phyloP scores from a whole-genome alignment of 2,797 vertebrate genomes.

The Sebastes taczanowskii region DNA sequence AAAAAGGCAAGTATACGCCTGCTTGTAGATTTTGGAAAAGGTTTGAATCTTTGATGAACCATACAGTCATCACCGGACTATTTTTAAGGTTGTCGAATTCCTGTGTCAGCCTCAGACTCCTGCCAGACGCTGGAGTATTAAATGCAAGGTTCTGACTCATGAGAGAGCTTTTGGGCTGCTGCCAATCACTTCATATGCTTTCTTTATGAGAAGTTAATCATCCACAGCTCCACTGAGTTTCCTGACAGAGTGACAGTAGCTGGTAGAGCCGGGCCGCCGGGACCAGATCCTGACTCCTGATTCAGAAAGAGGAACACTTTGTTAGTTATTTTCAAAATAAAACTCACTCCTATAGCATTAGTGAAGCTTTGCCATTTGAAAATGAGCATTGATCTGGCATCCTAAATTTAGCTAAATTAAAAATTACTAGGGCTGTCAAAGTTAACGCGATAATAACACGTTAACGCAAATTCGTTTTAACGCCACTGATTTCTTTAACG shows the following conservation, averaged over 20 bases:
- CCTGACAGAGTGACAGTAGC: conserved; percentile 73
- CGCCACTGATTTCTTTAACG: too few relatives aligned
- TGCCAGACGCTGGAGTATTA: conserved; percentile 71
- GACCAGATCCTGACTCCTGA: neutral
- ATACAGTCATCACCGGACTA: conserved; percentile 60
- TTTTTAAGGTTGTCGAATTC: conserved; percentile 72
- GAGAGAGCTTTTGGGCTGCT: conserved; percentile 66
- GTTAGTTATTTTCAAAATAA: neutral
- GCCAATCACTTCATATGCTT: conserved; percentile 82
- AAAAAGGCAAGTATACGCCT: conserved; percentile 40
- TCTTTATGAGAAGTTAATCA: conserved; percentile 85
- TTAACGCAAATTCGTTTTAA: too few relatives aligned
- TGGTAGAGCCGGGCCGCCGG: conserved; percentile 37
- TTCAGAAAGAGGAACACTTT: neutral
- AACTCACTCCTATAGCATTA: neutral
- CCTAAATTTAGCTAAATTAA: too few relatives aligned
- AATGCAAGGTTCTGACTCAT: conserved; percentile 67
- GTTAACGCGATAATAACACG: too few relatives aligned
- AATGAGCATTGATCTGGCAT: too few relatives aligned
- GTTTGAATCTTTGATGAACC: conserved; percentile 61
- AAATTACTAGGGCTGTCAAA: too few relatives aligned
- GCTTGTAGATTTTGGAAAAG: conserved; percentile 50
- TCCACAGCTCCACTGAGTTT: conserved; percentile 75
- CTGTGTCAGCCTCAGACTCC: conserved; percentile 66
- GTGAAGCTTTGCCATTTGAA: too few relatives aligned